Evolutionary conservation across 1,140 invertebrate species (phyloP), one percentile per base, ranked within the genome.

Genomic region (Xylocopa sonorina): DNA sequence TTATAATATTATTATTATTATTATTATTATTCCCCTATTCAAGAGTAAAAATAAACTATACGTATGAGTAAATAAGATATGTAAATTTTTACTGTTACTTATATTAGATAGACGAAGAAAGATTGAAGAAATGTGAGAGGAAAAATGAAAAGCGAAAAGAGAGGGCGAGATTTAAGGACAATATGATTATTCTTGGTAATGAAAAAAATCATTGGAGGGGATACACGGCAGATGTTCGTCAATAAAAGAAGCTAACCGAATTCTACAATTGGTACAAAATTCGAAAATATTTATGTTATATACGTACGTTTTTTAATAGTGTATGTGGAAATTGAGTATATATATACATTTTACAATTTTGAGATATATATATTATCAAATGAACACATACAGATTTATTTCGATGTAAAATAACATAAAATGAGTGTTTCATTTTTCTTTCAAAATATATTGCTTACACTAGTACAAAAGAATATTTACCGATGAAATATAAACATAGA

Each of bases 161-260:
- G 58, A 74, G 75, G 63, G 24, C 9, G 43, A 9, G 32, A 46
- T 68, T 78, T 81, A 85, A 71, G 73, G 69, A 71, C 60, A 43
- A 29, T 53, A 55, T 32, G 58, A 79, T 84, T 81, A 76, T 73
- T 64, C 57, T 38, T 80, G 29, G 50, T 4, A 60, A 32, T 55
- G 46, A 71, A 84, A 81, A 80, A 64, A 50, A 79, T 76, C 73
- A 34, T n/a, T 85, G 82, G 82, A 71, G 83, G 82, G 86, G 83
- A 87, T 83, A 87, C 80, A 83, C 78, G 80, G 86, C 89, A 90
- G 89, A 87, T 90, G 88, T 90, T 90, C 88, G 64, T 74, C 85
- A 80, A 90, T 88, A 90, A 90, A 90, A 87, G 89, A 88, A 88
- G 81, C 81, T 72, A 88, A 88, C 88, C 74, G 85, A 90, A 88